Evolutionary conservation across 1,140 invertebrate genomes (phyloP).

Genomic region (Drosophila lini): DNA sequence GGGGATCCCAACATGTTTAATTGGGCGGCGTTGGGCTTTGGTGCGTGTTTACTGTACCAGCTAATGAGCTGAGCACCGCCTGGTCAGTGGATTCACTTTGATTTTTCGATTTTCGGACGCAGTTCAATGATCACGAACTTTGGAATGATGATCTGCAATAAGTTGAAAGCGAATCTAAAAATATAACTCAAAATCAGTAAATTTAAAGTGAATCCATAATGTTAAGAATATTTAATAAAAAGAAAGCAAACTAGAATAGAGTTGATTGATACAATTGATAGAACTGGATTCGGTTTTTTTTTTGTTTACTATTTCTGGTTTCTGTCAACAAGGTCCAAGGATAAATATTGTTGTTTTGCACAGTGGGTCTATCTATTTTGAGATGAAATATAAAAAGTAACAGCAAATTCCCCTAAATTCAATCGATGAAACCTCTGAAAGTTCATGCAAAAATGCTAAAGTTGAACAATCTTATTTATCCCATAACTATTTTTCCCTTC

Average conservation of each 20-base stretch:
- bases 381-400: too few relatives aligned
- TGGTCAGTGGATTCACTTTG: conserved; percentile 34
- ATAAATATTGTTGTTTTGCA: not conserved
- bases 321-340: not conserved
- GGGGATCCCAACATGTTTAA: conserved; percentile 29
- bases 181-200: too few relatives aligned
- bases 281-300: not conserved
- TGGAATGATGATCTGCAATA: conserved; percentile 8
- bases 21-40: conserved; percentile 41
- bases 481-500: too few relatives aligned
- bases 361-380: not conserved
- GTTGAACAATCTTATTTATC: too few relatives aligned
- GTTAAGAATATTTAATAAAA: not conserved
- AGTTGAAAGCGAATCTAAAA: not conserved
- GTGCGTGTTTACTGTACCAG: conserved; percentile 62
- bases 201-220: too few relatives aligned
- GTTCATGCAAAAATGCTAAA: not conserved
- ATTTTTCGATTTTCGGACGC: conserved; percentile 29
- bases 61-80: conserved; percentile 39
- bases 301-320: not conserved
- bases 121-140: conserved; percentile 56
- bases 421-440: too few relatives aligned
- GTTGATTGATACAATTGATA: not conserved
- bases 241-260: not conserved
- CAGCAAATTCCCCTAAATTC: too few relatives aligned